Evolutionary conservation across 2,888 invertebrate species (phyloP).

Genomic region (Carcina quercana): DNA sequence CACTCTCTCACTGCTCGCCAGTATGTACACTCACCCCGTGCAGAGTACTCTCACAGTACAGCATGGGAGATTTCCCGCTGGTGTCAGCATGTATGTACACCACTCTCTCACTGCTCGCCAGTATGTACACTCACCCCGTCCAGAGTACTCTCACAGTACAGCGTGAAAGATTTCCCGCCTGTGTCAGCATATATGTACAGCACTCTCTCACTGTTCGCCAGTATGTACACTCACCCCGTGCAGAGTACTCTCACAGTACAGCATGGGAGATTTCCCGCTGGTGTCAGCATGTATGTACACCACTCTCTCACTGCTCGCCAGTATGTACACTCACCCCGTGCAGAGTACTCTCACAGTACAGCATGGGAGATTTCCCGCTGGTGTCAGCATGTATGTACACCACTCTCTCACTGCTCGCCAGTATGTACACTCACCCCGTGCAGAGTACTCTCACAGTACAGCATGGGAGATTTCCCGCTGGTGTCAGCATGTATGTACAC

Average conservation of each 20-base stretch:
- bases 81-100: slow-evolving; percentile 34
- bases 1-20: slow-evolving; percentile 78
- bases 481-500: slow-evolving; percentile 34
- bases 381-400: slow-evolving; percentile 34
- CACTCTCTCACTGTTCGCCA: no score
- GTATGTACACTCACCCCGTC: no score
- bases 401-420: slow-evolving; percentile 78
- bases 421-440: slow-evolving; percentile 77
- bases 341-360: slow-evolving; percentile 48
- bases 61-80: slow-evolving; percentile 18
- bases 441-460: slow-evolving; percentile 48
- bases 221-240: slow-evolving; percentile 60
- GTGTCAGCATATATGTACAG: no score
- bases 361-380: slow-evolving; percentile 18
- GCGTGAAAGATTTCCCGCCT: no score
- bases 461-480: slow-evolving; percentile 18
- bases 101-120: slow-evolving; percentile 78
- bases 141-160: no score
- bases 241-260: slow-evolving; percentile 48
- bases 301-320: slow-evolving; percentile 78
- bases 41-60: slow-evolving; percentile 48
- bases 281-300: slow-evolving; percentile 34
- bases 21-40: slow-evolving; percentile 77
- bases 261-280: slow-evolving; percentile 18
- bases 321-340: slow-evolving; percentile 77